Conservation (phyloP, 2,888 invertebrate species). For the Orthosia gothica region DNA sequence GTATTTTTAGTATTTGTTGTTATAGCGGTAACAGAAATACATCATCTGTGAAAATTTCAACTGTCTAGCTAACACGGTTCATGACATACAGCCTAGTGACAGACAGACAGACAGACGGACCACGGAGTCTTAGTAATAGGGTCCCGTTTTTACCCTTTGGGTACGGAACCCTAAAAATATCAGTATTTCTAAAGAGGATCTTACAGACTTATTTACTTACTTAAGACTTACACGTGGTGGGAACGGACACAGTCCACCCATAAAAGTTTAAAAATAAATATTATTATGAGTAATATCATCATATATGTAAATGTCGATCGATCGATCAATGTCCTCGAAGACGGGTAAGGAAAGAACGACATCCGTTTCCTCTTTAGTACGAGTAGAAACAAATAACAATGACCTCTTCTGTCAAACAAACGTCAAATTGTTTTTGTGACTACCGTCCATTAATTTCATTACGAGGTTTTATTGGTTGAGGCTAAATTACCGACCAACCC, state of each 20-base stretch:
- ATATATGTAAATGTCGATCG: slow-evolving; percentile 74
- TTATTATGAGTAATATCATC: slow-evolving; percentile 47
- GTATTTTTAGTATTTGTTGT: too few species aligned
- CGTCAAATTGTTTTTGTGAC: slow-evolving; percentile 60
- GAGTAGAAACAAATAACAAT: slow-evolving; percentile 51
- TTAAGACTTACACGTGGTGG: slow-evolving; percentile 2
- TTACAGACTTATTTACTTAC: too few species aligned
- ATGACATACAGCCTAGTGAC: too few species aligned
- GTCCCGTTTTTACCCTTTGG: too few species aligned
- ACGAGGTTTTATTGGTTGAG: slow-evolving; percentile 43
- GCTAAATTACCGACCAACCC: slow-evolving; percentile 35
- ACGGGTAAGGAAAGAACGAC: slow-evolving; percentile 73
- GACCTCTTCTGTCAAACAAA: slow-evolving; percentile 73
- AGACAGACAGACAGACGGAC: too few species aligned
- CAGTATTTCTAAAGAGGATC: slow-evolving; percentile 7
- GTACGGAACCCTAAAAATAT: too few species aligned
- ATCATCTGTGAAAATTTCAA: too few species aligned
- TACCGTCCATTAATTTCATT: slow-evolving; percentile 55
- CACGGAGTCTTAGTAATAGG: too few species aligned
- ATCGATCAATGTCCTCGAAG: slow-evolving; percentile 76
- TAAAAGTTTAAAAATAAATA: slow-evolving; percentile 44
- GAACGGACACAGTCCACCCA: slow-evolving; percentile 17
- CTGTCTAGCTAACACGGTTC: too few species aligned
- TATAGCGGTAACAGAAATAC: too few species aligned
- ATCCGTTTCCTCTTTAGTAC: slow-evolving; percentile 78